A percentile compares a stretch with the other conserved stretches of the same genome.
These are phyloP conservation scores for Melinopterus prodromus DNA, from an alignment of 2,888 invertebrate genomes.

Conservation along the genomic window DNA sequence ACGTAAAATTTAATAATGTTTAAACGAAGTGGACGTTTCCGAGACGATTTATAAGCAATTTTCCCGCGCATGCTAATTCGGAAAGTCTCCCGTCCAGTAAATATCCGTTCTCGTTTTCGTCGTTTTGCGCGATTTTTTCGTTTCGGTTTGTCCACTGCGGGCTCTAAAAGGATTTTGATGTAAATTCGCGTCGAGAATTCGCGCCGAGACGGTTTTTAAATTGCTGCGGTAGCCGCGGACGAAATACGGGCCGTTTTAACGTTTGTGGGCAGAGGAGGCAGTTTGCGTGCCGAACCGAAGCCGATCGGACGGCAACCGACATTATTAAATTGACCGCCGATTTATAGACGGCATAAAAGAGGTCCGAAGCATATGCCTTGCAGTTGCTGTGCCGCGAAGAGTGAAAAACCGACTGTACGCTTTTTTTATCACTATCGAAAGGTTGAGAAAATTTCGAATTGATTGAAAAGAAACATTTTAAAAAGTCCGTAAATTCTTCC, in stretches of 20 bases:
- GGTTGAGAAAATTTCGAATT: too few relatives aligned
- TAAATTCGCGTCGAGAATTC: background rate
- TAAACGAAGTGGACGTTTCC: background rate
- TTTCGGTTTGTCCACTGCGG: background rate
- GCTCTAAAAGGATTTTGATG: background rate
- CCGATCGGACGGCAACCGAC: background rate
- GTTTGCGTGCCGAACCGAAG: background rate
- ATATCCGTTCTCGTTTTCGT: background rate
- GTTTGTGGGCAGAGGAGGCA: background rate
- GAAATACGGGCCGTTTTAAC: background rate
- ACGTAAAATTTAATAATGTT: conserved; percentile 4
- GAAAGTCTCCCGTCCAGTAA: background rate
- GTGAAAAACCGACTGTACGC: too few relatives aligned
- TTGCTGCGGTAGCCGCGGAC: background rate
- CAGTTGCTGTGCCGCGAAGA: too few relatives aligned
- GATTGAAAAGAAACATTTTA: too few relatives aligned
- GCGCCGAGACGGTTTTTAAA: background rate
- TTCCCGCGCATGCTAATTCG: background rate
- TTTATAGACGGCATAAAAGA: background rate
- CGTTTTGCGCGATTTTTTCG: background rate
- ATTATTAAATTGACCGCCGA: background rate
- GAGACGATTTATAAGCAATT: background rate
- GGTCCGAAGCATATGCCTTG: too few relatives aligned
- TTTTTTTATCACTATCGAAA: too few relatives aligned
- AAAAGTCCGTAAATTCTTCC: too few relatives aligned